phyloP scores from a whole-genome alignment of 2,888 invertebrate species.

The Cheilosia scutellata region DNA sequence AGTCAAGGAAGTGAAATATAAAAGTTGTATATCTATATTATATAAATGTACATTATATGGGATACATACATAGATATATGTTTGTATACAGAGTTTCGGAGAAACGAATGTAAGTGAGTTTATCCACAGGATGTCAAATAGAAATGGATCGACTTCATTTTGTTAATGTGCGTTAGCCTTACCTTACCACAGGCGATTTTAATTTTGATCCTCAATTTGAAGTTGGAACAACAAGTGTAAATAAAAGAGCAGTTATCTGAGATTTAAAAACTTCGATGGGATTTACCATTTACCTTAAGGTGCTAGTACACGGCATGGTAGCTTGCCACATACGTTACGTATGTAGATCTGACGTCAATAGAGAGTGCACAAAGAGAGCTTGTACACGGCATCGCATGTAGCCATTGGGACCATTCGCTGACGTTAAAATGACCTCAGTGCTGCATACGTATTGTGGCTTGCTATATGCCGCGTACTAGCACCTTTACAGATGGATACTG shows the following conservation, averaged over 20 bases:
- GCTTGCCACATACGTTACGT: no score
- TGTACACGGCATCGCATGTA: no score
- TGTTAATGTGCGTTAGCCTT: constrained; percentile 2
- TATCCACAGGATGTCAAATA: constrained; percentile 50
- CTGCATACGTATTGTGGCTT: no score
- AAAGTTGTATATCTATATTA: constrained; percentile 22
- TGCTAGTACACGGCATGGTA: no score
- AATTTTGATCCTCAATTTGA: constrained; percentile 57
- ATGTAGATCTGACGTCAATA: no score
- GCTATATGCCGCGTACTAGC: no score
- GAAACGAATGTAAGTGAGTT: constrained; percentile 27
- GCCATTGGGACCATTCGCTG: no score
- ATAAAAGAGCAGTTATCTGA: background rate
- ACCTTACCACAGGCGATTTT: constrained; percentile 45
- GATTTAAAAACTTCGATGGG: no score
- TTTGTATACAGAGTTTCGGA: background rate
- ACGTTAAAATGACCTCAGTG: no score
- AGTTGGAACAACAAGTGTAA: constrained; percentile 10
- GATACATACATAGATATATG: background rate
- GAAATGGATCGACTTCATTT: constrained; percentile 56
- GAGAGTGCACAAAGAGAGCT: no score
- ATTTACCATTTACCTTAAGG: no score
- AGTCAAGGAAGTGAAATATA: constrained; percentile 69
- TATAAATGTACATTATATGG: background rate
- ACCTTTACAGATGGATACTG: no score